Evolutionary conservation across 2,888 invertebrate genomes (phyloP).

Genomic region (Dioctria rufipes): DNA sequence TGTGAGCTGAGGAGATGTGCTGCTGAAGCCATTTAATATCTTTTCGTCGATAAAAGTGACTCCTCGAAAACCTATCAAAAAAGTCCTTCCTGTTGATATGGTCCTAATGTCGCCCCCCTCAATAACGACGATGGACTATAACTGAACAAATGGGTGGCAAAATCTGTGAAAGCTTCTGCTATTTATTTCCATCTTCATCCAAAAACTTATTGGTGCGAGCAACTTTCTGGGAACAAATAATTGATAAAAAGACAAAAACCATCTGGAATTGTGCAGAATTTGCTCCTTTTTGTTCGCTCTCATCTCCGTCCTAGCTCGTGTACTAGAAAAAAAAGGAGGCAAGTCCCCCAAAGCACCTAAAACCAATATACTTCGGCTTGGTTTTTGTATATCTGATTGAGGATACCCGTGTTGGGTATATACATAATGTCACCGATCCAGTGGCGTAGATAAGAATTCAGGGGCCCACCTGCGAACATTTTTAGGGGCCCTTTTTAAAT

Average conservation of each 20-base stretch:
- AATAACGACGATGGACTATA: constrained; percentile 8
- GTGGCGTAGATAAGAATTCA: too few species aligned
- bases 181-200: constrained; percentile 20
- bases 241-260: constrained; percentile 52
- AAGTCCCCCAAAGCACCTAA: neutral
- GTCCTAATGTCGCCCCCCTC: constrained; percentile 9
- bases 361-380: neutral
- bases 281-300: constrained; percentile 32
- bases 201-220: constrained; percentile 40
- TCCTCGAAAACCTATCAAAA: constrained; percentile 8
- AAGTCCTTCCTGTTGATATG: constrained; percentile 36
- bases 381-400: constrained; percentile 14
- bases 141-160: constrained; percentile 30
- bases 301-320: neutral
- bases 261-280: constrained; percentile 46
- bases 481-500: too few species aligned
- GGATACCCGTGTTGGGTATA: neutral
- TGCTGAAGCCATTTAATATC: constrained; percentile 32
- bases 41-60: constrained; percentile 19
- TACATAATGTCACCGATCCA: constrained; percentile 11
- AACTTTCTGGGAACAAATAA: constrained; percentile 47
- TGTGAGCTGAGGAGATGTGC: constrained; percentile 18
- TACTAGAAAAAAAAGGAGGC: too few species aligned
- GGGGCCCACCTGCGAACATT: too few species aligned
- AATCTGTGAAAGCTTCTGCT: constrained; percentile 24